A percentile compares a stretch with the other conserved stretches of the same genome.
Evolutionary conservation across 1,140 invertebrate species (phyloP).

Genomic region (Frieseomelitta varia): DNA sequence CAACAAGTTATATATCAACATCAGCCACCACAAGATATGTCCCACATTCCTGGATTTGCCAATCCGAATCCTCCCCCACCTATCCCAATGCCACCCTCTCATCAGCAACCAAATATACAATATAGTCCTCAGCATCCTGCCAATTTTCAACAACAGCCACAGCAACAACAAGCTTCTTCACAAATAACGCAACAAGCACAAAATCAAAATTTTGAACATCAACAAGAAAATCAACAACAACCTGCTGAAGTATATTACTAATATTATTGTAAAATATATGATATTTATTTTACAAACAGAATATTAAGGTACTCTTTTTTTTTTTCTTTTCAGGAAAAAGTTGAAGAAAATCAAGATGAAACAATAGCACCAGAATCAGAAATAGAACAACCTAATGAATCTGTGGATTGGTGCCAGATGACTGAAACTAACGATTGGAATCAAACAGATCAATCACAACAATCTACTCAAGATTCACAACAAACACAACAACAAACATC

Average conservation of each 20-base stretch:
- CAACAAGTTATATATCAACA: slow-evolving; percentile 78
- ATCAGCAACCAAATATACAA: slow-evolving; percentile 75
- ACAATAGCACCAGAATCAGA: slow-evolving; percentile 62
- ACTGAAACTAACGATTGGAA: slow-evolving; percentile 76
- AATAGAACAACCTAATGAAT: slow-evolving; percentile 68
- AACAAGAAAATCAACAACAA: slow-evolving; percentile 61
- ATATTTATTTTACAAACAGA: background rate
- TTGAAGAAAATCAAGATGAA: slow-evolving; percentile 70
- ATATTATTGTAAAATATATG: background rate
- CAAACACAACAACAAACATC: slow-evolving; percentile 68
- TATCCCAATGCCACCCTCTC: slow-evolving; percentile 80
- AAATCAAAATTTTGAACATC: slow-evolving; percentile 62
- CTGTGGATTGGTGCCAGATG: slow-evolving; percentile 76
- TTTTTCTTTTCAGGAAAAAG: slow-evolving; percentile 65
- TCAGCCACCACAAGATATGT: slow-evolving; percentile 76
- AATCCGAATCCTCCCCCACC: slow-evolving; percentile 80
- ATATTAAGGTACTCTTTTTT: slow-evolving; percentile 2
- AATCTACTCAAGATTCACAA: slow-evolving; percentile 70
- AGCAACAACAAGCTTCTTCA: slow-evolving; percentile 49
- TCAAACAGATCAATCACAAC: slow-evolving; percentile 70
- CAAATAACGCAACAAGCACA: slow-evolving; percentile 63
- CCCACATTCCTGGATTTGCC: slow-evolving; percentile 79
- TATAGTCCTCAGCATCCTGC: slow-evolving; percentile 77
- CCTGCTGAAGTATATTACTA: slow-evolving; percentile 57
- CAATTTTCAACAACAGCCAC: slow-evolving; percentile 61